These are phyloP conservation scores for Drosophila pruinosa DNA, from an alignment of 1,140 invertebrate genomes.

Conservation along the genomic window DNA sequence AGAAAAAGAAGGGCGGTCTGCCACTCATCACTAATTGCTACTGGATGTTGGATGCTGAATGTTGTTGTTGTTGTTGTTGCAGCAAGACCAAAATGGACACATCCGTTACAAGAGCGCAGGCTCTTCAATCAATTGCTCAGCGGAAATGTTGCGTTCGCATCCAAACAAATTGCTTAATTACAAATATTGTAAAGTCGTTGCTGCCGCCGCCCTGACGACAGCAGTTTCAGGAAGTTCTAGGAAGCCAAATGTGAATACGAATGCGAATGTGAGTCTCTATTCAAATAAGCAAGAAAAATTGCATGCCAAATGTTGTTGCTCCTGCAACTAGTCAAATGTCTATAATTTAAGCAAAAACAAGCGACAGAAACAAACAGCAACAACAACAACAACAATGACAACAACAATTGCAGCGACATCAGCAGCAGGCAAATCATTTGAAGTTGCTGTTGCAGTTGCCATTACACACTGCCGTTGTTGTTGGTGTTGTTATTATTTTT, in stretches of 20 bases:
- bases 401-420: slow-evolving; percentile 28
- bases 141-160: slow-evolving; percentile 69
- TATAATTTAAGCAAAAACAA: slow-evolving; percentile 80
- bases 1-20: slow-evolving; percentile 6
- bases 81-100: slow-evolving; percentile 55
- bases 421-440: slow-evolving; percentile 65
- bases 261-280: slow-evolving; percentile 47
- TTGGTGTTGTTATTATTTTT: slow-evolving; percentile 33
- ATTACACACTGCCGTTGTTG: slow-evolving; percentile 3
- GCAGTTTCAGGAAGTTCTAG: slow-evolving; percentile 54
- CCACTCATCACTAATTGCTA: slow-evolving; percentile 56
- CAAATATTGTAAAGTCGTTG: slow-evolving; percentile 65
- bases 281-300: slow-evolving; percentile 79
- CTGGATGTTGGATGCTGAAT: slow-evolving; percentile 32
- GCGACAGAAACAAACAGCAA: slow-evolving; percentile 73
- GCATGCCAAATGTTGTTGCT: slow-evolving; percentile 72
- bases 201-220: slow-evolving; percentile 14
- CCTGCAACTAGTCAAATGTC: slow-evolving; percentile 71
- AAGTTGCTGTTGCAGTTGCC: slow-evolving; percentile 38
- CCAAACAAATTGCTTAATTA: slow-evolving; percentile 77
- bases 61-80: slow-evolving; percentile 2
- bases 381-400: slow-evolving; percentile 25
- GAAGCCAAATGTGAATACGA: slow-evolving; percentile 10
- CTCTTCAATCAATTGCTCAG: slow-evolving; percentile 54
- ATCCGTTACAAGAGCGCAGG: slow-evolving; percentile 45